Evolutionary conservation across 2,113 vertebrate species (phyloP).

Genomic region (Hippocampus zosterae): DNA sequence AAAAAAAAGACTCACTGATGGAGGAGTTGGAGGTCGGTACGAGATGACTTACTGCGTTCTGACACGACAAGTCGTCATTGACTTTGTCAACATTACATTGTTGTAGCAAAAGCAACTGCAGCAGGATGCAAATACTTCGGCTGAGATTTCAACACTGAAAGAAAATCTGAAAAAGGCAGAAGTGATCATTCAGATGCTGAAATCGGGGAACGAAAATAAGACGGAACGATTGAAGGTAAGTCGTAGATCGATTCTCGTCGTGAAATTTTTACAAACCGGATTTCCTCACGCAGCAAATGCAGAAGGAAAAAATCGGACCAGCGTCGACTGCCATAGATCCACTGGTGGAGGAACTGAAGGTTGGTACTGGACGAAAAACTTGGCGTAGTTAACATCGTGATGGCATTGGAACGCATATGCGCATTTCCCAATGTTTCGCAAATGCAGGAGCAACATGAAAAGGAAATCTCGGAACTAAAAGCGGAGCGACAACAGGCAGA

Average conservation of each 20-base stretch:
- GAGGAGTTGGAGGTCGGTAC: not conserved
- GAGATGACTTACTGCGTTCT: not conserved
- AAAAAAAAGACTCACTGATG: not conserved
- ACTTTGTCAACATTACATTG: not conserved
- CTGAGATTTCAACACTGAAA: slow-evolving; percentile 62
- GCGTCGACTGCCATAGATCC: slow-evolving; percentile 31
- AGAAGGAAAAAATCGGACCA: too few species aligned
- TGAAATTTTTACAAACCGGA: not conserved
- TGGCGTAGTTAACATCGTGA: not conserved
- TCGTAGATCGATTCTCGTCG: not conserved
- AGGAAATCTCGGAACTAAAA: not conserved
- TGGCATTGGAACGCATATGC: not conserved
- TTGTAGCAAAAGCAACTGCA: slow-evolving; percentile 67
- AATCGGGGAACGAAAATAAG: not conserved
- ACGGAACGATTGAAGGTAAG: not conserved
- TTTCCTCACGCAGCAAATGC: not conserved
- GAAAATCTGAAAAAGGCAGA: slow-evolving; percentile 74
- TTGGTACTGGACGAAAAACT: slow-evolving; percentile 7
- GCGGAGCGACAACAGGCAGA: not conserved
- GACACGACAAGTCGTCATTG: not conserved
- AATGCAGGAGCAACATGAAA: not conserved
- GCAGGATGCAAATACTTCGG: slow-evolving; percentile 16
- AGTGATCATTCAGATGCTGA: not conserved
- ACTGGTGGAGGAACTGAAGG: slow-evolving; percentile 80
- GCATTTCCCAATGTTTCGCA: not conserved